Evolutionary conservation across 2,113 vertebrate species (phyloP), one percentile per base, ranked within the genome.

Genomic region (Turdus rufiventris): DNA sequence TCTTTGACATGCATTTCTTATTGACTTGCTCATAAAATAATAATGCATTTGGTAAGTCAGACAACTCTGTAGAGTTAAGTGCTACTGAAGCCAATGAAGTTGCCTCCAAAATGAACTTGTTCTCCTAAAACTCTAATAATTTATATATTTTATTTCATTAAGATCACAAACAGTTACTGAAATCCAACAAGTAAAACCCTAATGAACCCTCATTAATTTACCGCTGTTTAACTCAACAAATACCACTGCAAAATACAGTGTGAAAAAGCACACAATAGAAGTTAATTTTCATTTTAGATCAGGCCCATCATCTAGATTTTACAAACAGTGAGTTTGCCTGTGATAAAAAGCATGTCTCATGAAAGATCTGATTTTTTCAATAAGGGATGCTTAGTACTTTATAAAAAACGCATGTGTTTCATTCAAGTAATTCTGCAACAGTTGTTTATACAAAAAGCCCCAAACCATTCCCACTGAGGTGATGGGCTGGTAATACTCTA

Each of bases 141-240:
- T 89, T 76, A 87, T 95, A 88, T 43, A 92, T 91, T 84, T 96
- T 75, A 80, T 63, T 96, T 90, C 19, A 40, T 47, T 76, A 86
- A 73, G 63, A 86, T 29, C 60, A 72, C 18, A 50, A 82, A 75
- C 42, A 72, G 84, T 80, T 97, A 94, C 68, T 87, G 85, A 95
- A 97, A 96, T 77, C 19, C 36, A 28, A 65, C 54, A 93, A 79
- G 60, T 43, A 76, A 89, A 95, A 31, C 54, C 45, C 68, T 68
- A 72, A 76, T 2, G n/a, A 93, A 94, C 43, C 36, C 77, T 85
- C 79, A 76, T 21, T 95, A 43, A 79, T 50, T 57, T 20, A 53
- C 14, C 71, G 56, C 50, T 92, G 70, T 75, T 66, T 85, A 96
- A 88, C 82, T 88, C 87, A 88, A 75, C 43, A 74, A 94, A 88